phyloP scores from a whole-genome alignment of 2,797 vertebrate genomes.

The Lacerta agilis region DNA sequence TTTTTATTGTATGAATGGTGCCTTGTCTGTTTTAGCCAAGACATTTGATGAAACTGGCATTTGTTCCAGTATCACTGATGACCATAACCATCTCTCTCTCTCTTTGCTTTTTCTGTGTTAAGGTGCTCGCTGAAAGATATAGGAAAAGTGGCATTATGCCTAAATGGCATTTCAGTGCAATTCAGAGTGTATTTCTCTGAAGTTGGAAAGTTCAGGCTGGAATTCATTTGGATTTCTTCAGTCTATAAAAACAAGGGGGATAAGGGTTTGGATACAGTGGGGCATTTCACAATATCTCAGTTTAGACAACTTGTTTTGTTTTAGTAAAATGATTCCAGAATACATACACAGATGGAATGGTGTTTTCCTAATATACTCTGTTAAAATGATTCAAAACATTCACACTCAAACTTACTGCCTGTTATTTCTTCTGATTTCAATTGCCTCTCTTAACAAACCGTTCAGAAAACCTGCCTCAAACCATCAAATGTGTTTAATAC shows the following conservation, averaged over 20 bases:
- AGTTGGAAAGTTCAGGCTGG: conserved; percentile 44
- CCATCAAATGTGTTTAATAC: not conserved
- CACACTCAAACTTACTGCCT: conserved; percentile 9
- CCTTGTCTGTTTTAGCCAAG: not conserved
- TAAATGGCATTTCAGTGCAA: conserved; percentile 24
- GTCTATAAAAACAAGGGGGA: conserved; percentile 42
- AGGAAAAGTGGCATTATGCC: not conserved
- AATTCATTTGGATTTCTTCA: conserved; percentile 55
- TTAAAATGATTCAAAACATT: not conserved
- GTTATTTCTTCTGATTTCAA: conserved; percentile 29
- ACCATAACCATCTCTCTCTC: conserved; percentile 7
- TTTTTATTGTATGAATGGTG: not conserved
- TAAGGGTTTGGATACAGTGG: conserved; percentile 36
- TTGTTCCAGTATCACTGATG: conserved; percentile 27
- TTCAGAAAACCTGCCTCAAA: conserved; percentile 3
- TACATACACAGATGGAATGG: conserved; percentile 9
- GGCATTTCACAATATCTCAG: not conserved
- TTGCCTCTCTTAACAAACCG: not conserved
- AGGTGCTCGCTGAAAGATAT: conserved; percentile 45
- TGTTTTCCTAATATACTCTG: not conserved
- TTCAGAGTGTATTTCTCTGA: conserved; percentile 29
- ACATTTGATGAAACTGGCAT: conserved; percentile 14
- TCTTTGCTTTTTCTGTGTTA: conserved; percentile 6
- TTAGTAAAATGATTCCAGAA: conserved; percentile 28
- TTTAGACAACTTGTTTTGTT: conserved; percentile 26